phyloP scores from a whole-genome alignment of 2,113 vertebrate genomes.

The Platysternon megacephalum region DNA sequence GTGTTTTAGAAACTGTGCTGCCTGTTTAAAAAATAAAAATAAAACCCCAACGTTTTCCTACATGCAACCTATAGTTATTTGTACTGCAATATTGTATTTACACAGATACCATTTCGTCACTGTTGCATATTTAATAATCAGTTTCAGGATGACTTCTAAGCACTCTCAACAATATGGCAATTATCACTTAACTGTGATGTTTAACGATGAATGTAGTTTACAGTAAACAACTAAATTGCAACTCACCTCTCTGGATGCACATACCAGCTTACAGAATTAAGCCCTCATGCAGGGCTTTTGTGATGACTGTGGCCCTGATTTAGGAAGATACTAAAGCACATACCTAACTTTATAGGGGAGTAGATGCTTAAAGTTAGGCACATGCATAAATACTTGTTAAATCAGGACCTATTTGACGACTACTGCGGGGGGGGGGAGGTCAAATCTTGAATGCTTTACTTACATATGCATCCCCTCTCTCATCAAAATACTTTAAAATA shows the following conservation, averaged over 20 bases:
- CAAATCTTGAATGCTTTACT: neutral
- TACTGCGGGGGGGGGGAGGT: neutral
- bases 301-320: neutral
- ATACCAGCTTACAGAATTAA: neutral
- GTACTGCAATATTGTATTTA: conserved; percentile 58
- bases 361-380: neutral
- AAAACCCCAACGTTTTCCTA: conserved; percentile 63
- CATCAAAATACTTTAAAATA: accelerated
- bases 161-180: conserved; percentile 17
- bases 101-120: conserved; percentile 32
- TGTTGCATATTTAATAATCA: conserved; percentile 18
- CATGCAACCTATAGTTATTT: conserved; percentile 53
- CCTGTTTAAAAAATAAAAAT: conserved; percentile 60
- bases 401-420: neutral
- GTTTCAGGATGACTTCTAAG: conserved; percentile 45
- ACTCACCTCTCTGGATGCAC: neutral
- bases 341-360: neutral
- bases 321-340: neutral
- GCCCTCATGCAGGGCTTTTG: neutral
- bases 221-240: neutral
- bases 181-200: conserved; percentile 35
- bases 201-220: neutral
- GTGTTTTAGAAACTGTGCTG: conserved; percentile 58
- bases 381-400: neutral
- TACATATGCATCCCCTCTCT: neutral